Evolutionary conservation across 2,888 invertebrate genomes (phyloP).

Genomic region (Horisme vitalbata): DNA sequence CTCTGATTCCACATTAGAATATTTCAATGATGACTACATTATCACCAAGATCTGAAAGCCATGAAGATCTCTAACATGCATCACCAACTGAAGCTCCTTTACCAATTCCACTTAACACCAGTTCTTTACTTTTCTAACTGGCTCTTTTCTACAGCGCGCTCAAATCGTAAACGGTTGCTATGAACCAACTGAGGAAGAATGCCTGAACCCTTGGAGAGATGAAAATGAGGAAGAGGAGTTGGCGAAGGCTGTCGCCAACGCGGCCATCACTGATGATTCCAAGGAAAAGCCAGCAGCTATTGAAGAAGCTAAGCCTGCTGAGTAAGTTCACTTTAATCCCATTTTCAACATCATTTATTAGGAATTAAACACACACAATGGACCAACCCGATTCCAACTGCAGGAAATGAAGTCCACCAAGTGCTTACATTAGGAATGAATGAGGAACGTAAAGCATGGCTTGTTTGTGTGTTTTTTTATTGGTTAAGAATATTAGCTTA

Average conservation of each 20-base stretch:
- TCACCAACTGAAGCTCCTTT: conserved; percentile 70
- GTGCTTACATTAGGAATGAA: too few relatives aligned
- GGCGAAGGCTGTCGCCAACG: conserved; percentile 85
- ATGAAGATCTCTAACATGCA: conserved; percentile 77
- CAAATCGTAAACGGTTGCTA: conserved; percentile 86
- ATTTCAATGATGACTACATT: conserved; percentile 59
- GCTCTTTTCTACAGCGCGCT: conserved; percentile 63
- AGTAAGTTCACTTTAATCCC: conserved; percentile 54
- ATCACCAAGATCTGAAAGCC: conserved; percentile 69
- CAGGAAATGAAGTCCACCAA: too few relatives aligned
- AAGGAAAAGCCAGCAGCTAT: conserved; percentile 48
- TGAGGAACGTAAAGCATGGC: too few relatives aligned
- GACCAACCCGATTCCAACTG: not conserved
- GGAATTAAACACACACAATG: not conserved
- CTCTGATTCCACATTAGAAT: too few relatives aligned
- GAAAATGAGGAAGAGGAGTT: conserved; percentile 88
- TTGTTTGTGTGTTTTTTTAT: too few relatives aligned
- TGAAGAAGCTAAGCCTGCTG: conserved; percentile 58
- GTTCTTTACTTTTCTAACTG: conserved; percentile 5
- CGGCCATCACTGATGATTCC: conserved; percentile 75
- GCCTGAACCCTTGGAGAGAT: conserved; percentile 93
- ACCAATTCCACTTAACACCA: not conserved
- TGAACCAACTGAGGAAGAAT: conserved; percentile 95
- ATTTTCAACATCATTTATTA: too few relatives aligned
- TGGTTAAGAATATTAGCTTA: too few relatives aligned